Percentiles rank a stretch among this genome's conserved stretches.
These are phyloP conservation scores for Laticauda colubrina DNA, from an alignment of 2,113 vertebrate genomes.

Conservation along the genomic window DNA sequence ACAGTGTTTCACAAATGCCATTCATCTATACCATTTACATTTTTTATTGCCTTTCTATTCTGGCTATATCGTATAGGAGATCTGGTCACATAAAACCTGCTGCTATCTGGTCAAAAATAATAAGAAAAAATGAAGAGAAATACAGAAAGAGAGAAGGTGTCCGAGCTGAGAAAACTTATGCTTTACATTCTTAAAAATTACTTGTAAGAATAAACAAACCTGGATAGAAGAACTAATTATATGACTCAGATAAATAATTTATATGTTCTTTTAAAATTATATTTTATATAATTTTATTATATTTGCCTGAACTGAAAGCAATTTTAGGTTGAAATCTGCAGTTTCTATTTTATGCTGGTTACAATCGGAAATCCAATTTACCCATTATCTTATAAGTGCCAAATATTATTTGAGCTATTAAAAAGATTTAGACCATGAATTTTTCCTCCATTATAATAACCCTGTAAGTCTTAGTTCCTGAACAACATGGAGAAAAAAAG, in stretches of 20 bases:
- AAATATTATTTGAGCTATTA: background rate
- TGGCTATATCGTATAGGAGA: constrained; percentile 30
- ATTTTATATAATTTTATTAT: background rate
- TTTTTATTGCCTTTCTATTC: constrained; percentile 29
- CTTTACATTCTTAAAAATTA: background rate
- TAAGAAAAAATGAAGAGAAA: background rate
- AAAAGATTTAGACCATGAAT: background rate
- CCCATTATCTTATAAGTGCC: background rate
- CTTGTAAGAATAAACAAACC: background rate
- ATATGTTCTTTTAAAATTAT: background rate
- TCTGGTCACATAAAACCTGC: constrained; percentile 23
- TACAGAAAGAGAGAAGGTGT: background rate
- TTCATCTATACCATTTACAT: constrained; percentile 33
- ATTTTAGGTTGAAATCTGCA: background rate
- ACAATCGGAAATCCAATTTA: background rate
- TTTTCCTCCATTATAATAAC: background rate
- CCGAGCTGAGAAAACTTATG: background rate
- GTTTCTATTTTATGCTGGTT: background rate
- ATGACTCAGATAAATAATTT: background rate
- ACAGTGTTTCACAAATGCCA: constrained; percentile 17
- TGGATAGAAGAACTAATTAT: background rate
- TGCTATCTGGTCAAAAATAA: constrained; percentile 30
- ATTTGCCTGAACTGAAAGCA: background rate
- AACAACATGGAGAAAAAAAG: background rate
- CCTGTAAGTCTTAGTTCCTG: background rate